Base-by-base conservation (phyloP, 1,140 invertebrate genomes). In the Bombus fervidus region DNA sequence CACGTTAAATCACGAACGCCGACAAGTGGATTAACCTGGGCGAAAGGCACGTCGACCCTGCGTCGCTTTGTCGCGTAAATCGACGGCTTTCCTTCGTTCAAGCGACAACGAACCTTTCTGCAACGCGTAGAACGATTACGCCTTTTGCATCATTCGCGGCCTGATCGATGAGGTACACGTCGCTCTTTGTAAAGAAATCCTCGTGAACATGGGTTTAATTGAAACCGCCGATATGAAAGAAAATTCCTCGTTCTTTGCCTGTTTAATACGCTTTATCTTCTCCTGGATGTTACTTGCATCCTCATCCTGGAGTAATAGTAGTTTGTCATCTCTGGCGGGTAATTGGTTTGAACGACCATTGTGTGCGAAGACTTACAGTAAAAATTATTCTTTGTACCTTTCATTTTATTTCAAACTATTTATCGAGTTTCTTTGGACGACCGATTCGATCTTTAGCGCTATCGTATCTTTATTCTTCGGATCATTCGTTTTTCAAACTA, bases 21-120 rank as follows among this genome's bases (percentile, higher is more conserved):
- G 85, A 77, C 85, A 86, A 83, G 81, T 86, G 81, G 85, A 86
- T 86, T 86, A 86, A 83, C 71, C 71, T 75, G 71, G 84, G 78
- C 84, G 78, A 85, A 81, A 74, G 84, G 78, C 59, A 69, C 84
- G 79, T 57, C 84, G 84, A 85, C 78, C 78, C 79, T 74, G 79
- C 83, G 69, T 81, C 84, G 72, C 78, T 69, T 85, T 85, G 84
- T 81, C 84, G 78, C 78, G 78, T 75, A 75, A 81, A 75, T 81
- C 78, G 84, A 81, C 83, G 83, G 68, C 71, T 85, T 85, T 85
- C 79, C 78, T 37, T 68, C 68, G 78, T 12, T 25, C 13, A n/a
- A 18, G 69, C 83, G 41, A 47, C 77, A 81, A 81, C 37, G 84
- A 25, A 81, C 79, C 71, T 81, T 62, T 80, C 53, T 66, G 59